These are phyloP conservation scores for Julus scandinavius DNA, from an alignment of 2,888 invertebrate species.

Conservation along the genomic window DNA sequence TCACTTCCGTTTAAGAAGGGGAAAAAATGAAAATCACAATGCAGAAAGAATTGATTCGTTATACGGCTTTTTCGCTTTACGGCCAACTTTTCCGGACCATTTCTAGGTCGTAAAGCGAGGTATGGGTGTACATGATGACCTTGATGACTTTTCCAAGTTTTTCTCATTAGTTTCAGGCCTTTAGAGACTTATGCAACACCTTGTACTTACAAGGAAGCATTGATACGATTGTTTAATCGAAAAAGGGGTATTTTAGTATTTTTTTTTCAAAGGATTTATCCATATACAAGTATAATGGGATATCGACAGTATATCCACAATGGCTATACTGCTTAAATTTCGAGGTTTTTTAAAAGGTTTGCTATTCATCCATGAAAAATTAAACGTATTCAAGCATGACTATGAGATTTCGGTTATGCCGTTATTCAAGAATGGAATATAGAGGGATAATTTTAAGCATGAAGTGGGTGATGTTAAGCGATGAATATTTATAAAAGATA, in stretches of 20 bases:
- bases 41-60: too few relatives aligned
- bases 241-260: not conserved
- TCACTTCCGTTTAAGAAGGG: too few relatives aligned
- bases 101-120: too few relatives aligned
- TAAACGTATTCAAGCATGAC: slow-evolving; percentile 48
- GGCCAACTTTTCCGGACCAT: too few relatives aligned
- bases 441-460: slow-evolving; percentile 14
- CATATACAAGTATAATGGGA: not conserved
- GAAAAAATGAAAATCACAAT: too few relatives aligned
- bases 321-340: not conserved
- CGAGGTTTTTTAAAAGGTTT: slow-evolving; percentile 15
- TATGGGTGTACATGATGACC: too few relatives aligned
- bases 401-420: slow-evolving; percentile 37
- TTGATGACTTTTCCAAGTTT: not conserved
- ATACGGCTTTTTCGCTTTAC: too few relatives aligned
- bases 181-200: too few relatives aligned
- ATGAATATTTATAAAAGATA: slow-evolving; percentile 33
- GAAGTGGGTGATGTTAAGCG: slow-evolving; percentile 33
- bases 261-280: not conserved
- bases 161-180: too few relatives aligned
- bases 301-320: not conserved
- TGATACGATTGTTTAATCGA: not conserved
- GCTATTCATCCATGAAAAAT: slow-evolving; percentile 47
- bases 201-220: not conserved
- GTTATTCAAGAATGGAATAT: slow-evolving; percentile 27